Base-by-base conservation (phyloP, 2,113 vertebrate genomes). In the Halichoeres trimaculatus region DNA sequence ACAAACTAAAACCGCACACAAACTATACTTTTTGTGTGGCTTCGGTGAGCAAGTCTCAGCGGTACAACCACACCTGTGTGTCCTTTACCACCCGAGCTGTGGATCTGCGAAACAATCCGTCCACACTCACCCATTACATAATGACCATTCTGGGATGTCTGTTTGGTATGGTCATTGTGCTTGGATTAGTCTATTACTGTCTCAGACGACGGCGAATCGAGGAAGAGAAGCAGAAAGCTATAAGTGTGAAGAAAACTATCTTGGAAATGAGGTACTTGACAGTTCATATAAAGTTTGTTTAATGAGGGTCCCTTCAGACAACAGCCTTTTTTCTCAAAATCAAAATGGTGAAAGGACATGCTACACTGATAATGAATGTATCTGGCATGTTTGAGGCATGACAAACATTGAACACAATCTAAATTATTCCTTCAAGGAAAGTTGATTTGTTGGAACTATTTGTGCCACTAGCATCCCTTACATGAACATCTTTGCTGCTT, bases 141-240 rank as follows among this genome's bases (percentile, higher is more conserved):
- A 98, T 99, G 96, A 99, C 98, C 73, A 98, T 98, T 77, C 89
- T 99, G 77, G 97, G 98, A 74, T 99, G 98, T 77, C 95, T 99
- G 63, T 97, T 99, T 23, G 98, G 98, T 63, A 99, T 99, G 98
- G 96, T 98, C 80, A 96, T 99, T 12, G 96, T 99, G 30, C 93
- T 99, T 64, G 98, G 98, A 2, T 92, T 97, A 1, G 97, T 99
- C 26, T 99, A 99, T 90, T 99, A 98, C 90, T 98, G 97, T 87
- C 91, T 99, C 74, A 91, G 98, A 26, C 95, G 95, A 70, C 91
- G 96, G 34, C 95, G 97, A 40, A 93, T 96, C 90, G 94, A 97
- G 66, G 98, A 99, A 65, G 98, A 99, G 81, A 98, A 98, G 70
- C 94, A 98, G 87, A 99, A 99, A 84, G 96, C 96, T 0, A 95